Evolutionary conservation across 2,113 vertebrate genomes (phyloP), one percentile per base, ranked within the genome.

Genomic region (Origma solitaria): DNA sequence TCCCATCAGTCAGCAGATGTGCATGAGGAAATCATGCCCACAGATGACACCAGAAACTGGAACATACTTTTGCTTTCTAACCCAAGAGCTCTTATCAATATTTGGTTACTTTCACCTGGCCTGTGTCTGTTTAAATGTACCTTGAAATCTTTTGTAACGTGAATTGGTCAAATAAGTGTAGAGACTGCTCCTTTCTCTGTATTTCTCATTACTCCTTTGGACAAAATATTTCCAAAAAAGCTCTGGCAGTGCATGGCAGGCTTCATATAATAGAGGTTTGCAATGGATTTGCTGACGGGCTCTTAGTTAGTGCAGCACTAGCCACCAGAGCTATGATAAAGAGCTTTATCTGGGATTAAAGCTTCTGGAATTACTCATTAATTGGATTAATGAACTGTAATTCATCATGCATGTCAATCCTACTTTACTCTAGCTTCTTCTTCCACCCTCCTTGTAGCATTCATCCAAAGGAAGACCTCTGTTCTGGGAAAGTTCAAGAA

Each of bases 301-400:
- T 94, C 50, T 89, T 80, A 77, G 54, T 78, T 79, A 84, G 53
- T 70, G 65, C 80, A 92, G 75, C 40, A 58, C 49, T 96, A 76
- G 80, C 88, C 94, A 95, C 86, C 82, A 93, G 42, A 94, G 49
- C 51, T 91, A 51, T 94, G 97, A 96, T 96, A 95, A 97, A 97
- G 90, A 86, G 94, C 89, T 96, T 97, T 98, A 92, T 92, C 92
- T 97, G 95, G 82, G 92, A 95, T 95, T 94, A 77, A 42, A 96
- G 88, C 90, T 95, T 96, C 85, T 95, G 95, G 95, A 98, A 97
- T 97, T 97, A 97, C 97, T 97, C 88, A 97, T 98, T 98, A 97
- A 98, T 98, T 98, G 97, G 91, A 96, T 98, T 98, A 98, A 97
- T 97, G 97, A 97, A 95, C 75, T 88, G 80, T 95, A 96, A 97